Percentiles rank a stretch among this genome's conserved stretches.
Conservation (phyloP, 64 coral and sea anemone genomes). For the Porites lutea region DNA sequence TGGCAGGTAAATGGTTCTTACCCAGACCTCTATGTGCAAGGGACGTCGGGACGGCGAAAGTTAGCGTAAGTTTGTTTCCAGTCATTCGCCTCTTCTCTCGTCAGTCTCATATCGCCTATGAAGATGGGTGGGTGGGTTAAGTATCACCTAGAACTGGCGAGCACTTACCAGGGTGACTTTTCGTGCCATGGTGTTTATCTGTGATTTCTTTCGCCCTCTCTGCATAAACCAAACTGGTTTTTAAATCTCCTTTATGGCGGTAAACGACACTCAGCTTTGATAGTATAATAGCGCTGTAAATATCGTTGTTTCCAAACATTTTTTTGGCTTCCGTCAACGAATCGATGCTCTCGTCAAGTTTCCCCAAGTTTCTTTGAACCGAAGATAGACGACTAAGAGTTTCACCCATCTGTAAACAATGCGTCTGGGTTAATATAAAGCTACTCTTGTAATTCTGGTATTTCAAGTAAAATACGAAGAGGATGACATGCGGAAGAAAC, state of each 20-base stretch:
- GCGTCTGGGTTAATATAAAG: neutral
- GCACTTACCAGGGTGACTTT: conserved; percentile 15
- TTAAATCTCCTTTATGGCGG: conserved; percentile 19
- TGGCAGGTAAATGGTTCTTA: no score
- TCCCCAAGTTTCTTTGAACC: conserved; percentile 39
- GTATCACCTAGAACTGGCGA: neutral
- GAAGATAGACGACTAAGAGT: conserved; percentile 35
- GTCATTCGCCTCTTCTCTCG: no score
- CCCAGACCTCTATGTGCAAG: no score
- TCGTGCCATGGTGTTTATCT: neutral
- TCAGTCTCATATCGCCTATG: no score
- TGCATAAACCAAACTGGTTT: neutral
- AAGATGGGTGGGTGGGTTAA: no score
- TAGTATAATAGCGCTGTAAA: conserved; percentile 18
- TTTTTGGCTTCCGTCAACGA: neutral
- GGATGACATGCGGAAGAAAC: no score
- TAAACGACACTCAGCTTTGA: conserved; percentile 48
- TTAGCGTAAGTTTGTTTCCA: no score
- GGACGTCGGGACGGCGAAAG: no score
- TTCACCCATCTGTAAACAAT: neutral
- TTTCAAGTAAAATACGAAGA: no score
- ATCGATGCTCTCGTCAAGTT: conserved; percentile 26
- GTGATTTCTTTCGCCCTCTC: conserved; percentile 1
- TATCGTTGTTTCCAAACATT: conserved; percentile 9
- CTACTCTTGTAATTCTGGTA: neutral